A percentile compares a stretch with the other conserved stretches of the same genome.
Evolutionary conservation across 2,888 invertebrate species (phyloP).

Genomic region (Athripsodes cinereus): DNA sequence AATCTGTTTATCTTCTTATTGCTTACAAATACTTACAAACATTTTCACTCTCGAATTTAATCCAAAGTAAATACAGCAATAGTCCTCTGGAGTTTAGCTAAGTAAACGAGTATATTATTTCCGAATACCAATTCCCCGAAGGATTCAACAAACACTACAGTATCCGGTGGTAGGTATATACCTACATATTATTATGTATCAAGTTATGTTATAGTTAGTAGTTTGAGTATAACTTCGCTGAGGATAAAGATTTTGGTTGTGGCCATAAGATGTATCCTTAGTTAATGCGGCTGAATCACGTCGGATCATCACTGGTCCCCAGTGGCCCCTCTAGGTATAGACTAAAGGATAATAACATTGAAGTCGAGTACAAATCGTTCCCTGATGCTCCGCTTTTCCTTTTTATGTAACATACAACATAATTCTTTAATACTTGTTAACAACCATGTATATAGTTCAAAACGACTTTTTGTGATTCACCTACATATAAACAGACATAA

Average conservation of each 20-base stretch:
- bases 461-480: too few species aligned
- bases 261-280: conserved; percentile 11
- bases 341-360: background rate
- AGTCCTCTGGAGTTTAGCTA: background rate
- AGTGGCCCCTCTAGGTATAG: background rate
- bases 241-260: conserved; percentile 5
- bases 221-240: background rate
- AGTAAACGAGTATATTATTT: conserved; percentile 1
- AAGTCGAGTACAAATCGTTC: background rate
- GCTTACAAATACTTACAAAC: background rate
- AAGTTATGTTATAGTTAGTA: background rate
- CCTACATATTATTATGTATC: background rate
- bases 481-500: too few species aligned
- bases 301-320: conserved; percentile 16
- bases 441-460: too few species aligned
- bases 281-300: conserved; percentile 20
- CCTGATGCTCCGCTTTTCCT: background rate
- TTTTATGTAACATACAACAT: too few species aligned
- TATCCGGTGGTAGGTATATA: background rate
- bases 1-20: background rate
- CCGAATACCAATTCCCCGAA: background rate
- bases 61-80: background rate
- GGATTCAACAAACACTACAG: background rate
- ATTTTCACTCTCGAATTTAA: conserved; percentile 1
- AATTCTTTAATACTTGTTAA: too few species aligned